Conservation (phyloP, 2,113 vertebrate genomes). For the Cygnus atratus region DNA sequence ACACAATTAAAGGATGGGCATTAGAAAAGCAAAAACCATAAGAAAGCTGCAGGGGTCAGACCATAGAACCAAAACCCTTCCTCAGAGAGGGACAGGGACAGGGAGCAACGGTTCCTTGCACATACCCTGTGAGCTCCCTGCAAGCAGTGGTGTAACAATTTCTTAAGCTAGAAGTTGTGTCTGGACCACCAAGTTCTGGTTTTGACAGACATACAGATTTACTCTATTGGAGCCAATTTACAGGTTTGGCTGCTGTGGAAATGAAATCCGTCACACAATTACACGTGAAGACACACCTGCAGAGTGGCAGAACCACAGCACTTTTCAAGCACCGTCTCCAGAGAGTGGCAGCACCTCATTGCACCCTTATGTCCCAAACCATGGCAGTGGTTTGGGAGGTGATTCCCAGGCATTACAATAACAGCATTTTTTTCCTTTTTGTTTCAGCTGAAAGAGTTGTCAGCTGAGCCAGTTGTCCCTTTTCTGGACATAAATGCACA, state of each 20-base stretch:
- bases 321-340: rapidly evolving
- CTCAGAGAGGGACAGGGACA: not conserved
- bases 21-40: not conserved
- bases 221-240: not conserved
- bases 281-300: rapidly evolving
- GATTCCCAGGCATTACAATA: not conserved
- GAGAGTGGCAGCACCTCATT: not conserved
- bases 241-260: not conserved
- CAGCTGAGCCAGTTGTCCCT: not conserved
- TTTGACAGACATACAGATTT: not conserved
- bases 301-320: not conserved
- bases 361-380: not conserved
- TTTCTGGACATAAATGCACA: not conserved
- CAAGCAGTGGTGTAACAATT: not conserved
- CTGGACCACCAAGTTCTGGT: not conserved
- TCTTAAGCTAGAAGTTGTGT: not conserved
- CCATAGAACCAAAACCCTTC: not conserved
- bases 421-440: not conserved
- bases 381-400: not conserved
- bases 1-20: rapidly evolving
- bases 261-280: rapidly evolving
- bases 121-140: rapidly evolving
- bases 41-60: rapidly evolving
- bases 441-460: not conserved
- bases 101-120: not conserved